These are phyloP conservation scores for Nothura maculosa DNA, from an alignment of 2,797 vertebrate species.

Conservation along the genomic window DNA sequence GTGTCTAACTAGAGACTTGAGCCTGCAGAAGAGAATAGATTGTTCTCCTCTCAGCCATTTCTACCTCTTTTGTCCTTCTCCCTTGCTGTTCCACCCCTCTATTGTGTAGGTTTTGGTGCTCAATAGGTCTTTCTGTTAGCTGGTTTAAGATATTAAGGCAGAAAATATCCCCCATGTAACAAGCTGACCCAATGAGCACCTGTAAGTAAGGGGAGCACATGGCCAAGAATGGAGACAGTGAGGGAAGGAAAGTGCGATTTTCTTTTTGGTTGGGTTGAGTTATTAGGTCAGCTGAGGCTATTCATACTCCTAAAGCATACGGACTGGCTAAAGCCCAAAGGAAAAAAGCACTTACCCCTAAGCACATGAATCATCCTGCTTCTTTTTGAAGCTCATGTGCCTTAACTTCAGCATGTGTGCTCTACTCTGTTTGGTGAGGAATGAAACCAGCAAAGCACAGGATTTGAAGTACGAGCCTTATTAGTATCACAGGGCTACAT, in stretches of 20 bases:
- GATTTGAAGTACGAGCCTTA: background rate
- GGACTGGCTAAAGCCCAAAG: background rate
- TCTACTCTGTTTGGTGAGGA: background rate
- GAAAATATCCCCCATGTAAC: background rate
- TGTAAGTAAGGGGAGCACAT: fast-evolving
- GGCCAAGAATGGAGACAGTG: background rate
- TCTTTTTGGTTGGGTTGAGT: background rate
- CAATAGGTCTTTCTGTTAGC: background rate
- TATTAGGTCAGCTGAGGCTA: background rate
- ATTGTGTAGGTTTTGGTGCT: background rate
- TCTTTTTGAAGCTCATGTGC: background rate
- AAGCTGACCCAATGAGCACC: fast-evolving
- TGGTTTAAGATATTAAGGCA: background rate
- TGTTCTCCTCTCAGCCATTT: background rate
- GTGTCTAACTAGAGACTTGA: background rate
- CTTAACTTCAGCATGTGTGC: background rate
- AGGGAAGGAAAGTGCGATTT: background rate
- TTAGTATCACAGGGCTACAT: background rate
- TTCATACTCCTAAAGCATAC: background rate
- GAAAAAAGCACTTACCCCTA: background rate
- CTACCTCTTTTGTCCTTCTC: background rate
- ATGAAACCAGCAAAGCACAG: background rate
- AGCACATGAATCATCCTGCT: background rate
- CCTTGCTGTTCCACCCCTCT: background rate
- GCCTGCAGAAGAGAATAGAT: background rate